These are phyloP conservation scores for Pocillopora damicornis DNA, from an alignment of 64 coral and sea anemone species.

Conservation along the genomic window DNA sequence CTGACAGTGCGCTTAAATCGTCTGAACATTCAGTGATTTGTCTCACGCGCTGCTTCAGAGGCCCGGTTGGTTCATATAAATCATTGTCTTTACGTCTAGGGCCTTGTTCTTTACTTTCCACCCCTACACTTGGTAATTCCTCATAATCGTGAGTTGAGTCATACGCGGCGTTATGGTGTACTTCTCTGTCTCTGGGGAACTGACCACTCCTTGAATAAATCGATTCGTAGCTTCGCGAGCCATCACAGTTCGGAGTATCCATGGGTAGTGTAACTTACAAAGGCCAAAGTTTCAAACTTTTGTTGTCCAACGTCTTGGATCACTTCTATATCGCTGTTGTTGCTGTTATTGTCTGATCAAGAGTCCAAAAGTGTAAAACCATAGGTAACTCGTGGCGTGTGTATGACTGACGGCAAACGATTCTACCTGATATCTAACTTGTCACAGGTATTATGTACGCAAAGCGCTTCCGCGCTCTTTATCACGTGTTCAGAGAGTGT, in stretches of 20 bases:
- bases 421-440: not conserved
- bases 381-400: not conserved
- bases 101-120: not conserved
- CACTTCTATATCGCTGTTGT: not conserved
- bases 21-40: constrained; percentile 47
- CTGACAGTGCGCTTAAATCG: not conserved
- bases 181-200: not conserved
- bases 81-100: constrained; percentile 1
- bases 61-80: not conserved
- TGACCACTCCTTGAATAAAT: not conserved
- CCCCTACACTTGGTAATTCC: constrained; percentile 1
- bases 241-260: not conserved
- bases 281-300: constrained; percentile 21
- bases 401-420: not conserved
- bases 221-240: not conserved
- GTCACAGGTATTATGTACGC: not conserved
- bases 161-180: not conserved
- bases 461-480: not conserved
- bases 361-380: not conserved
- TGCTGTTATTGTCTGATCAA: not conserved
- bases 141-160: constrained; percentile 21
- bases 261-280: not conserved
- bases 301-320: not conserved
- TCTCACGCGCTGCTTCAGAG: not conserved
- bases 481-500: not conserved